Evolutionary conservation across 2,888 invertebrate species (phyloP), one percentile per base, ranked within the genome.

Genomic region (Graphium colonna): DNA sequence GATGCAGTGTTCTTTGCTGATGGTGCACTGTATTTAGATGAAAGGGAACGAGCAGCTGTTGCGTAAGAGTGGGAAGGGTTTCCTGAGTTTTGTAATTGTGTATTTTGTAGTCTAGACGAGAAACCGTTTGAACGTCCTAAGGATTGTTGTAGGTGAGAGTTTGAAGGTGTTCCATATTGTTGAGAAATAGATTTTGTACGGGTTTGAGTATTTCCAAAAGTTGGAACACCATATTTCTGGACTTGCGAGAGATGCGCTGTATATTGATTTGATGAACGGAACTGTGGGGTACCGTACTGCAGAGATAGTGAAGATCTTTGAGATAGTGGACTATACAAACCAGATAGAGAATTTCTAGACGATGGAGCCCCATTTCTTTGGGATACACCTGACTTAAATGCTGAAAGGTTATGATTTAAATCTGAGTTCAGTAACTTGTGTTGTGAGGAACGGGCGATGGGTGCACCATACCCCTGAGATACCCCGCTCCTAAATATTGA

Each of bases 201-300:
- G 21, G 60, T 53, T 10, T 64, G 64, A 26, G 67, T 63, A 52
- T 60, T 66, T 13, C 68, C 65, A 26, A 66, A 60, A 18, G 60
- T 56, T 1, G 77, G 73, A 9, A 70, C 59, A 0, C 77, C 73
- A 39, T 60, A 60, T 12, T 56, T 61, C 46, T 57, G 58, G 10
- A 47, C 39, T 0, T 41, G 17, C 9, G 56, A 48, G 1, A 70
- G 62, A 0, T 80, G 77, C 1, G 59, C 62, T 2, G 77, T 73
- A 42, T 79, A 81, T 52, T 75, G 69, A 52, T 73, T 66, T 2
- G 79, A 76, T 15, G 73, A 73, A 5, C 72, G 67, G 44, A 71
- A 64, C 44, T 73, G 75, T 18, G 77, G 75, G 4, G 61, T 55
- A 13, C 73, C 74, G 31, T 75, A 76, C 16, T 68, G 60, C 3